Conservation (phyloP, 2,113 vertebrate species). For the Siniperca chuatsi region DNA sequence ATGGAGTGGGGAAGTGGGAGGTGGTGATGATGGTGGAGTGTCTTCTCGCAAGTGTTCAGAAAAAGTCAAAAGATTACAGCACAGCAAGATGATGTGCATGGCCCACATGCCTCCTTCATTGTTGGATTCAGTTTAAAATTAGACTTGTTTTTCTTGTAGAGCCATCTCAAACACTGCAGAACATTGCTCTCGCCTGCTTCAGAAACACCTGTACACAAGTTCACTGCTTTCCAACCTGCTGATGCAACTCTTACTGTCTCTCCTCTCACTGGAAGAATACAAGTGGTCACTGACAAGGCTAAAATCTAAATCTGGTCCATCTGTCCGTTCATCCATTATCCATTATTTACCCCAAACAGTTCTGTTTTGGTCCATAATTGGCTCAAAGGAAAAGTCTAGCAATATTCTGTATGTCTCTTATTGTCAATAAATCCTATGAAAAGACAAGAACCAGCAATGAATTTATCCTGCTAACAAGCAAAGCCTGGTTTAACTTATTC, state of each 20-base stretch:
- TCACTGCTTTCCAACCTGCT: constrained; percentile 32
- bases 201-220: constrained; percentile 15
- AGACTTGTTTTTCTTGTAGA: constrained; percentile 41
- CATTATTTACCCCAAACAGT: neutral
- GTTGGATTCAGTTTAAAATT: constrained; percentile 52
- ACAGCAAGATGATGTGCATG: constrained; percentile 15
- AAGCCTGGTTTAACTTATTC: neutral
- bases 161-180: constrained; percentile 41
- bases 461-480: neutral
- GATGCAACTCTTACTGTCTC: constrained; percentile 10
- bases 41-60: constrained; percentile 11
- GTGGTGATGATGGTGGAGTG: constrained; percentile 7
- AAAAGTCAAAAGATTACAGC: constrained; percentile 38
- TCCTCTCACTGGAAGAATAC: constrained; percentile 2
- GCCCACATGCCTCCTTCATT: constrained; percentile 37
- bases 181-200: constrained; percentile 3
- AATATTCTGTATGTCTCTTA: neutral
- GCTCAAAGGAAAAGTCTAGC: neutral
- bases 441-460: neutral
- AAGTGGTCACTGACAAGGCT: constrained; percentile 6
- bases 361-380: neutral
- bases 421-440: neutral
- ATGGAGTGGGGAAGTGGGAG: constrained; percentile 10
- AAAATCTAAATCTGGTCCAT: constrained; percentile 32
- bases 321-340: neutral